Base-by-base conservation (phyloP, 2,888 invertebrate species). In the Epistrophe grossulariae region DNA sequence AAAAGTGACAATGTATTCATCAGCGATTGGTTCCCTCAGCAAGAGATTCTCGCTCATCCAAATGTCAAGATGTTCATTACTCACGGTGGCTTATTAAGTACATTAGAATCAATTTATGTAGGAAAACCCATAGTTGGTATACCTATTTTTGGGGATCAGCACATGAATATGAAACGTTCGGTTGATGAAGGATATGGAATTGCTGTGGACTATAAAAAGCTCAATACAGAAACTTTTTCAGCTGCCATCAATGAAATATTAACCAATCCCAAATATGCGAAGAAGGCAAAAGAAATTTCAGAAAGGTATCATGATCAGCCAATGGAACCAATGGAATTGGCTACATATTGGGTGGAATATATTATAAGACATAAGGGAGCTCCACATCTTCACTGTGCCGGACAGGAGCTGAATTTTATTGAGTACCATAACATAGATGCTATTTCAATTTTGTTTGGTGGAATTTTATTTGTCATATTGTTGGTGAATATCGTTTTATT, bases 81-180 rank as follows among this genome's bases (percentile, higher is more conserved):
- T 0, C 94, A 94, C 66, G 94, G 93, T 1, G 94, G 94, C 5
- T 40, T 4, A 85, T 93, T 94, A n/a, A 93, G 94, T 88, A 92
- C 93, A 15, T 93, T 92, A 0, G 94, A 94, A 87, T 91, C 93
- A 0, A 89, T 94, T 64, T 93, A 93, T 64, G 91, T 93, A 79
- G 93, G 93, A 50, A 93, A 93, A n/a, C 94, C 94, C 0, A 89
- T 94, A 10, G 89, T 94, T n/a, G 94, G 93, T 3, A 92, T 94
- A 57, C 94, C 94, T 0, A 91, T 94, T 31, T 93, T 93, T 85
- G 93, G 91, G 0, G 94, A 94, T 90, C 94, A 94, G 89, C 91
- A 92, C 68, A 88, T 93, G 40, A 94, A 94, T 88, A 93, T 94
- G 90, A 92, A 89, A 1, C 91, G 92, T 13, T 93, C 94, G 2